Conservation (phyloP, 2,888 invertebrate species). For the Athalia rosae region DNA sequence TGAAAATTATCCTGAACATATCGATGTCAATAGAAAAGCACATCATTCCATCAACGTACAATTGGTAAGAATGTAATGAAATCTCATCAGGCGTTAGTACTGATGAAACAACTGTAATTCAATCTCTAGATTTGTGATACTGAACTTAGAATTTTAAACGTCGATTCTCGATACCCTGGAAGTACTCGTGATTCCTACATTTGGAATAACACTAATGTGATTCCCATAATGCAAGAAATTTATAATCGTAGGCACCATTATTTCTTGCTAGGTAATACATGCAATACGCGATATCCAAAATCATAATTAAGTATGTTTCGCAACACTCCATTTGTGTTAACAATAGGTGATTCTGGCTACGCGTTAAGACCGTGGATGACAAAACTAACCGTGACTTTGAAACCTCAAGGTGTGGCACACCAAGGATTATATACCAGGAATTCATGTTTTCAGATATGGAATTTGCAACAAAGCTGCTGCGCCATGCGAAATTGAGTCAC, state of each 20-base stretch:
- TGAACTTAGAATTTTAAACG: neutral
- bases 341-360: too few species aligned
- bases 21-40: slow-evolving; percentile 58
- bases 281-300: neutral
- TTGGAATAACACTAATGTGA: slow-evolving; percentile 6
- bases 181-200: slow-evolving; percentile 6
- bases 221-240: slow-evolving; percentile 5
- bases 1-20: slow-evolving; percentile 52
- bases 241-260: slow-evolving; percentile 1
- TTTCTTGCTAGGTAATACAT: neutral
- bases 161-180: slow-evolving; percentile 3
- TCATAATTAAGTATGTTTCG: too few species aligned
- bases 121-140: slow-evolving; percentile 4
- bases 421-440: too few species aligned
- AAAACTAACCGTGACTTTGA: too few species aligned
- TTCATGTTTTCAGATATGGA: too few species aligned
- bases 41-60: slow-evolving; percentile 62
- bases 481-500: too few species aligned
- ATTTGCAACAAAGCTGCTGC: too few species aligned
- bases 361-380: too few species aligned
- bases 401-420: too few species aligned
- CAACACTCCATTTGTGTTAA: too few species aligned
- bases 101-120: neutral
- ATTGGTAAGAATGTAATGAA: slow-evolving; percentile 49
- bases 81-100: too few species aligned